Conservation (phyloP, 2,797 vertebrate genomes). For the Hippocampus kuda region DNA sequence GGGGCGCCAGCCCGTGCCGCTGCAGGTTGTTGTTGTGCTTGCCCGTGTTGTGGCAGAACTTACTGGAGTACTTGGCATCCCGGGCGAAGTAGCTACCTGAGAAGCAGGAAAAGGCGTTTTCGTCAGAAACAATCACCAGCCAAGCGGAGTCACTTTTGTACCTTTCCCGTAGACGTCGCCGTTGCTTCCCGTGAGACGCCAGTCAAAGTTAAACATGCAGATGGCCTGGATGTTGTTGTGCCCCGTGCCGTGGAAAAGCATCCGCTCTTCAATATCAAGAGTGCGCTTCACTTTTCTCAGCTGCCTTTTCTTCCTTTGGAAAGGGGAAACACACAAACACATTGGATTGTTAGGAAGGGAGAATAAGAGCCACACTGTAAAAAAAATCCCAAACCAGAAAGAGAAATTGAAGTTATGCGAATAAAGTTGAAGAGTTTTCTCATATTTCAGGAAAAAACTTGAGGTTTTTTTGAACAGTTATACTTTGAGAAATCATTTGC, state of each 20-base stretch:
- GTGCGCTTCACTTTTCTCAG: conserved; percentile 84
- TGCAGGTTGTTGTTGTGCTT: conserved; percentile 82
- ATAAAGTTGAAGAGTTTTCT: no score
- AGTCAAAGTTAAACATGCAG: conserved; percentile 96
- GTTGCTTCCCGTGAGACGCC: conserved; percentile 90
- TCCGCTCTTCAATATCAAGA: conserved; percentile 82
- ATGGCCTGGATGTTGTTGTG: conserved; percentile 92
- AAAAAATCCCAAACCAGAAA: no score
- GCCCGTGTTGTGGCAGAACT: conserved; percentile 85
- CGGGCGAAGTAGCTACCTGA: conserved; percentile 92
- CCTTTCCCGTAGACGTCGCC: conserved; percentile 94
- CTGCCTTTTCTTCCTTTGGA: conserved; percentile 86
- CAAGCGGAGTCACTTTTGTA: conserved; percentile 32
- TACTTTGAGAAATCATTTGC: no score
- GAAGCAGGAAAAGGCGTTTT: conserved; percentile 1
- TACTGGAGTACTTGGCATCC: conserved; percentile 89
- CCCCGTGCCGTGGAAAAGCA: conserved; percentile 94
- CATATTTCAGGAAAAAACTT: no score
- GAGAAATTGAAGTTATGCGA: no score
- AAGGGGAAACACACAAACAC: conserved; percentile 2
- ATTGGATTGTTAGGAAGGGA: neutral
- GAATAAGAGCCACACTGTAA: neutral
- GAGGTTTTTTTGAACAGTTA: no score
- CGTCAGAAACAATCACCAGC: neutral
- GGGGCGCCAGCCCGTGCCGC: conserved; percentile 77